Evolutionary conservation across 1,140 invertebrate genomes (phyloP).

Genomic region (Leptonema lineaticorne): DNA sequence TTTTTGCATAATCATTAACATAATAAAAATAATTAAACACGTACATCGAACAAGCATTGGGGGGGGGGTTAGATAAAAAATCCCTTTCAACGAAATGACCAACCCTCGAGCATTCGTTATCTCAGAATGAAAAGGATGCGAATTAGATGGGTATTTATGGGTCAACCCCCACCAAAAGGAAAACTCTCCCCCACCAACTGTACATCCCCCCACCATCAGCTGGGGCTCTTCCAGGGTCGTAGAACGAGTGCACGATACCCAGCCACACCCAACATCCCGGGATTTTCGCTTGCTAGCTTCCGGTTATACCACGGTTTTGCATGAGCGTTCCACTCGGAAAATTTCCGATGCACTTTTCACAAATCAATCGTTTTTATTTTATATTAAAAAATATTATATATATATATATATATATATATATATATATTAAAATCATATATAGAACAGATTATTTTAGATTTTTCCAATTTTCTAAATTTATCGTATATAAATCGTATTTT

Average conservation of each 20-base stretch:
- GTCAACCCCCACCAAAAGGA: constrained; percentile 49
- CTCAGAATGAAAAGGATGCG: constrained; percentile 8
- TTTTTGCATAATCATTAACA: too few relatives aligned
- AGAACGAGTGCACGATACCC: constrained; percentile 14
- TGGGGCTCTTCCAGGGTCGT: constrained; percentile 44
- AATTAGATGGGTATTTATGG: constrained; percentile 36
- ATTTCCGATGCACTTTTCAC: neutral
- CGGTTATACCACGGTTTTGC: neutral
- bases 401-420: neutral
- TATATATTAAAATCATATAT: too few relatives aligned
- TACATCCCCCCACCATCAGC: neutral
- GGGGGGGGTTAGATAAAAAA: too few relatives aligned
- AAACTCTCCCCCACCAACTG: constrained; percentile 21
- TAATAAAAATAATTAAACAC: too few relatives aligned
- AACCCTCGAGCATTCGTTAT: too few relatives aligned
- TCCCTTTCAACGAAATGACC: too few relatives aligned
- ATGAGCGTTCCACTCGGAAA: neutral
- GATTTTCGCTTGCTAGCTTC: constrained; percentile 23
- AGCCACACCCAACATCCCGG: constrained; percentile 33
- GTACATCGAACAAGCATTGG: too few relatives aligned
- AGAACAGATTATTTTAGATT: too few relatives aligned
- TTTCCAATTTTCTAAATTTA: too few relatives aligned
- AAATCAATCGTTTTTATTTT: neutral
- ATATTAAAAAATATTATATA: neutral
- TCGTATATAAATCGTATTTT: too few relatives aligned